Evolutionary conservation across 2,888 invertebrate genomes (phyloP), one percentile per base, ranked within the genome.

Genomic region (Himalopsyche kuldschensis): DNA sequence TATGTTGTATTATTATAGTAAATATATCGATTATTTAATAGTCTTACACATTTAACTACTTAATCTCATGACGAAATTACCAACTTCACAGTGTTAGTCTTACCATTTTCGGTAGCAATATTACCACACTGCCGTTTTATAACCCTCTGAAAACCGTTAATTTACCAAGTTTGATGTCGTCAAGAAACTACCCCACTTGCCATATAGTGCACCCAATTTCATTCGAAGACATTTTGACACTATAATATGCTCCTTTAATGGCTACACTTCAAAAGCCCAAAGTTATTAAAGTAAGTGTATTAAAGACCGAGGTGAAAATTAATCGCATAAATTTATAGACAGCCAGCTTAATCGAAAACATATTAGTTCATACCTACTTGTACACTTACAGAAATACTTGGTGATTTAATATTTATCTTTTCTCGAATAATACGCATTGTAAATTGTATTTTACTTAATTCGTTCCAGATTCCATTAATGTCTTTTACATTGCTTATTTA

Each of bases 121-220:
- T 75, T 75, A 75, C 75, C 75, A 55, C 55, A 55, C 55, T 55
- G n/a, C 55, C 55, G 24, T 55, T 55, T 55, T 55, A 78, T 63
- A 46, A 35, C 76, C 76, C 46, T 79, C 41, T 82, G 41, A 31
- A 41, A 80, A 69, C 77, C 78, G 81, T 84, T 80, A 81, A 77
- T 83, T 81, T 46, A 83, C 83, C 84, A 75, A 79, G 83, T 79
- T 82, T 75, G 76, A 47, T 20, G 31, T 47, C 69, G 31, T 75
- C 55, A 46, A 82, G 80, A 63, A 84, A 78, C 48, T 80, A 78
- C 78, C 75, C 80, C 80, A 46, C 35, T 20, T 55, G 35, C 63
- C 48, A 35, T 32, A 75, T 55, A 82, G 46, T 84, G 83, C 78
- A 81, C 55, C 84, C 83, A 83, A 84, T 84, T 84, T 55, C 81